phyloP scores from a whole-genome alignment of 1,140 invertebrate species.

The Brachionus calyciflorus region DNA sequence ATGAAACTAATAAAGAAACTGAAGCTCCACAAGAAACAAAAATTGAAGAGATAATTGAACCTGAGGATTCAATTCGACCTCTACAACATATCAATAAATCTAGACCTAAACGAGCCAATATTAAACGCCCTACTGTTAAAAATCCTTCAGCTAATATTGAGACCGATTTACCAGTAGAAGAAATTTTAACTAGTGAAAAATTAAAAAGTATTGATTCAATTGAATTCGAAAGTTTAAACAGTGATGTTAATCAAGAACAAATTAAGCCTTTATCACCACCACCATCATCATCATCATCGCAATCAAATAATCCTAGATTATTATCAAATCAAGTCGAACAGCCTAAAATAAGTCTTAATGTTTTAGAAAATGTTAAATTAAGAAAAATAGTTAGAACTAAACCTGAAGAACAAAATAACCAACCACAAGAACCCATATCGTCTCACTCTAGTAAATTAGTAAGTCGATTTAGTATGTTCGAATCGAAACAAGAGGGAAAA shows the following conservation, averaged over 20 bases:
- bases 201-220: neutral
- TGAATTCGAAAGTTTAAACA: too few species aligned
- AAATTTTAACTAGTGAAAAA: neutral
- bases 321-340: conserved; percentile 2
- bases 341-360: neutral
- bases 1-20: neutral
- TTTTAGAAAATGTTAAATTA: conserved; percentile 4
- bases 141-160: conserved; percentile 17
- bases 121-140: conserved; percentile 30
- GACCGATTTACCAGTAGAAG: neutral
- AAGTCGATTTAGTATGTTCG: conserved; percentile 37
- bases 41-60: neutral
- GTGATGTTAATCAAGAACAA: too few species aligned
- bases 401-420: neutral
- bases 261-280: too few species aligned
- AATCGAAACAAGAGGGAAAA: conserved; percentile 10
- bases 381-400: conserved; percentile 38
- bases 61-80: neutral
- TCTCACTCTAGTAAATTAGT: neutral
- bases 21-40: neutral
- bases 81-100: conserved; percentile 36
- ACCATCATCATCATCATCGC: neutral
- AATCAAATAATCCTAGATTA: neutral
- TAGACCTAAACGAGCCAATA: conserved; percentile 3
- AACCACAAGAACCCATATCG: too few species aligned